A percentile compares a stretch with the other conserved stretches of the same genome.
Conservation (phyloP, 2,113 vertebrate species). For the Urocynchramus pylzowi region DNA sequence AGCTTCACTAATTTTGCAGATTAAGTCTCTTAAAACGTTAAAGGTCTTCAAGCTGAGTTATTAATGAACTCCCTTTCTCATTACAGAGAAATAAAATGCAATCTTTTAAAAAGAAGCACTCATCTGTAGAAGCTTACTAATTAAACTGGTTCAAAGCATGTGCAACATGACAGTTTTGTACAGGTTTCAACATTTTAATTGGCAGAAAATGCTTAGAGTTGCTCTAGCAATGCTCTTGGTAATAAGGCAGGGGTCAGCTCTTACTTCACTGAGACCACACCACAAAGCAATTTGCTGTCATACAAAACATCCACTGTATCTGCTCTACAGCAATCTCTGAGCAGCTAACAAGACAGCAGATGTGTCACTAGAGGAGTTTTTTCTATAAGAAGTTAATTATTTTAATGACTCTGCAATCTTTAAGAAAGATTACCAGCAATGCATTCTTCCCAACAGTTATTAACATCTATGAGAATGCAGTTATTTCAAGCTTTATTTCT, state of each 20-base stretch:
- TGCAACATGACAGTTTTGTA: slow-evolving; percentile 45
- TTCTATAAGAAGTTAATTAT: slow-evolving; percentile 61
- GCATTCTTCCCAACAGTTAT: slow-evolving; percentile 29
- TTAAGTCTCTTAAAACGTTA: slow-evolving; percentile 51
- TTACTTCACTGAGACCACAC: slow-evolving; percentile 14
- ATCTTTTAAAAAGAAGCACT: slow-evolving; percentile 65
- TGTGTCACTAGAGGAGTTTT: slow-evolving; percentile 45
- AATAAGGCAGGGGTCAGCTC: slow-evolving; percentile 63
- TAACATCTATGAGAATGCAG: slow-evolving; percentile 37
- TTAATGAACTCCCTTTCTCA: slow-evolving; percentile 58
- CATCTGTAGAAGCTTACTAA: slow-evolving; percentile 71
- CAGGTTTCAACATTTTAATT: slow-evolving; percentile 69
- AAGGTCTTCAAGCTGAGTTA: slow-evolving; percentile 67
- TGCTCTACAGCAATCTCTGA: slow-evolving; percentile 39
- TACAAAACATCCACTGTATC: neutral
- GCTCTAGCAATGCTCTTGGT: slow-evolving; percentile 41
- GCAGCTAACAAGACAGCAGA: slow-evolving; percentile 58
- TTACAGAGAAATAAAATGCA: slow-evolving; percentile 63
- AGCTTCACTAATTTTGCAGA: slow-evolving; percentile 63
- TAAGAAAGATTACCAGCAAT: slow-evolving; percentile 64
- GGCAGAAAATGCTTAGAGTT: slow-evolving; percentile 67
- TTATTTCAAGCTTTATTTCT: slow-evolving; percentile 55
- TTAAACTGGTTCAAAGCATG: slow-evolving; percentile 66
- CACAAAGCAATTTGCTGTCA: slow-evolving; percentile 36
- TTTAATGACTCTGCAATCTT: slow-evolving; percentile 45